A percentile compares a stretch with the other conserved stretches of the same genome.
These are phyloP conservation scores for Eudyptes chrysolophus DNA, from an alignment of 2,113 vertebrate species.

Conservation along the genomic window DNA sequence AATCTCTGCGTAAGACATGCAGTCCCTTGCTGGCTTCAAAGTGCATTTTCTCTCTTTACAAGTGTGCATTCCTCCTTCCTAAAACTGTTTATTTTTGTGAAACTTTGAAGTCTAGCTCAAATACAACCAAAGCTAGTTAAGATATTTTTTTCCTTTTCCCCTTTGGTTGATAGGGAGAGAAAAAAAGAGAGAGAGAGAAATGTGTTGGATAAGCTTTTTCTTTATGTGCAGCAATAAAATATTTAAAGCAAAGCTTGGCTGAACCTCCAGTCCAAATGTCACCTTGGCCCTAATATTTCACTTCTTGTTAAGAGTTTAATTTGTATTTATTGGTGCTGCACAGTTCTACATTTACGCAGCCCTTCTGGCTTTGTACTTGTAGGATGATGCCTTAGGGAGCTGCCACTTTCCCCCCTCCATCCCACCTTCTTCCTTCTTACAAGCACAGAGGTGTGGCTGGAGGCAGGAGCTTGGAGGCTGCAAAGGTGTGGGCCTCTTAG, in stretches of 20 bases:
- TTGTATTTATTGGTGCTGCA: conserved; percentile 51
- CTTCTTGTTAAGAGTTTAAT: conserved; percentile 58
- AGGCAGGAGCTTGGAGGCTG: background rate
- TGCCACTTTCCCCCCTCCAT: background rate
- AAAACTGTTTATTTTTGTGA: conserved; percentile 63
- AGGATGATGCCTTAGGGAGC: background rate
- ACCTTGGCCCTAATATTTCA: conserved; percentile 65
- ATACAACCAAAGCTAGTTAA: conserved; percentile 27
- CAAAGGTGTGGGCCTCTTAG: background rate
- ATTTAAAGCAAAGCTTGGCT: conserved; percentile 64
- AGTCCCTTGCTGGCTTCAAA: conserved; percentile 54
- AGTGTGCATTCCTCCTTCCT: background rate
- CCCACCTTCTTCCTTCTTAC: background rate
- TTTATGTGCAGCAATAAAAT: conserved; percentile 65
- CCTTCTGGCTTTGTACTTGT: background rate
- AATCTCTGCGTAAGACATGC: background rate
- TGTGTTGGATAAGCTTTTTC: conserved; percentile 8
- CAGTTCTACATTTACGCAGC: background rate
- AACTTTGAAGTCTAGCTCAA: conserved; percentile 58
- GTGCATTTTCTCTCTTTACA: conserved; percentile 49
- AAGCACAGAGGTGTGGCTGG: background rate
- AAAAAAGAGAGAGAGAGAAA: background rate
- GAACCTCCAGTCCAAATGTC: conserved; percentile 59
- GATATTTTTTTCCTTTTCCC: background rate
- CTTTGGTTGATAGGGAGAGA: background rate